These are phyloP conservation scores for Tipula lateralis DNA, from an alignment of 2,888 invertebrate genomes.

Conservation along the genomic window DNA sequence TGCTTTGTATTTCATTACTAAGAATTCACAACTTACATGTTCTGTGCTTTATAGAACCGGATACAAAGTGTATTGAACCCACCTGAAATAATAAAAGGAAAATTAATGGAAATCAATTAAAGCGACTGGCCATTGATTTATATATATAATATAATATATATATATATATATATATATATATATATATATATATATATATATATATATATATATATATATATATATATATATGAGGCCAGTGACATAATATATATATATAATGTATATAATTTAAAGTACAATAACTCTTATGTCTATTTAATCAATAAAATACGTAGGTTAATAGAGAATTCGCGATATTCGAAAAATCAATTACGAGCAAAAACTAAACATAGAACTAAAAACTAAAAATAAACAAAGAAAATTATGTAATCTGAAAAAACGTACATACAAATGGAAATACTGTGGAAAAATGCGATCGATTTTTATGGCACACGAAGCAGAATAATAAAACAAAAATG, in stretches of 20 bases:
- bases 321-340: not conserved
- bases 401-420: not conserved
- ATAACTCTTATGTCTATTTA: too few species aligned
- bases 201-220: too few species aligned
- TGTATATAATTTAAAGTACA: too few species aligned
- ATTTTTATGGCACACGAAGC: conserved; percentile 11
- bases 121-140: not conserved
- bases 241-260: too few species aligned
- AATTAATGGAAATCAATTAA: not conserved
- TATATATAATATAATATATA: too few species aligned
- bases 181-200: too few species aligned
- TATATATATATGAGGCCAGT: too few species aligned
- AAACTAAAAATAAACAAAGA: not conserved
- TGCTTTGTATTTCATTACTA: not conserved
- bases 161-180: too few species aligned
- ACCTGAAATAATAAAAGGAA: not conserved
- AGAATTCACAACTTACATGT: not conserved
- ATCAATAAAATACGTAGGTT: not conserved
- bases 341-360: not conserved
- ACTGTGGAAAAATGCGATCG: conserved; percentile 11
- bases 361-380: not conserved
- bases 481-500: not conserved
- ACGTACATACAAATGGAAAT: not conserved
- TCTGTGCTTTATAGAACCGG: not conserved
- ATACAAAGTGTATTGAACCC: not conserved